Evolutionary conservation across 2,113 vertebrate genomes (phyloP), one percentile per base, ranked within the genome.

Genomic region (Ariopsis seemanni): DNA sequence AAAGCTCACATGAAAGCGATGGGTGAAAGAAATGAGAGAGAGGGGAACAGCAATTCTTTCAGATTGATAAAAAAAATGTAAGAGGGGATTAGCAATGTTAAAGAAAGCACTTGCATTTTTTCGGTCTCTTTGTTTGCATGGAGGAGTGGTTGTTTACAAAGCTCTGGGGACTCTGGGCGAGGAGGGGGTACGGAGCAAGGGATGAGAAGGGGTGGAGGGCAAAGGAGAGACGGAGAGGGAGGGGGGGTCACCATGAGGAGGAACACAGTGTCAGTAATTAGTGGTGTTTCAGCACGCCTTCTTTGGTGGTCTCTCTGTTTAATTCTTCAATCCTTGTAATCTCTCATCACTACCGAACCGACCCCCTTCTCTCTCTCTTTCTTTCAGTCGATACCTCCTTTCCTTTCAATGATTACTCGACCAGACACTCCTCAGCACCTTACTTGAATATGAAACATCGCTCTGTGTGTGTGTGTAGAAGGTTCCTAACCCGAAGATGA

Each of bases 141-240:
- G 91, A 96, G 95, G 95, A 97, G 95, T 95, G 96, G 95, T 96
- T 96, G 95, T 97, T 98, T 97, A 97, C 96, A 96, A 96, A 96
- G 94, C 93, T 93, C 93, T 89, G 95, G 92, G 86, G 94, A 94
- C 93, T 94, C 92, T 85, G 86, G 81, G 48, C 42, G 81, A 74
- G 72, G 58, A 30, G 18, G 48, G 48, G 83, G 83, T 58, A 7
- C 62, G 79, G 57, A 48, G 57, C 30, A 82, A 57, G 75, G 78
- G 18, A 42, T 81, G 84, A 81, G 71, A 71, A 42, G 78, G 83
- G 65, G 84, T 85, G 84, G 82, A 58, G 78, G 92, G 92, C 90
- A 89, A 92, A 90, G 30, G 57, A 82, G 52, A 87, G 92, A 92
- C 90, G 30, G 57, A 82, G 52, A 87, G 92, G 90, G 52, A 25